These are phyloP conservation scores for Holocentrus rufus DNA, from an alignment of 2,797 vertebrate species.

Conservation along the genomic window DNA sequence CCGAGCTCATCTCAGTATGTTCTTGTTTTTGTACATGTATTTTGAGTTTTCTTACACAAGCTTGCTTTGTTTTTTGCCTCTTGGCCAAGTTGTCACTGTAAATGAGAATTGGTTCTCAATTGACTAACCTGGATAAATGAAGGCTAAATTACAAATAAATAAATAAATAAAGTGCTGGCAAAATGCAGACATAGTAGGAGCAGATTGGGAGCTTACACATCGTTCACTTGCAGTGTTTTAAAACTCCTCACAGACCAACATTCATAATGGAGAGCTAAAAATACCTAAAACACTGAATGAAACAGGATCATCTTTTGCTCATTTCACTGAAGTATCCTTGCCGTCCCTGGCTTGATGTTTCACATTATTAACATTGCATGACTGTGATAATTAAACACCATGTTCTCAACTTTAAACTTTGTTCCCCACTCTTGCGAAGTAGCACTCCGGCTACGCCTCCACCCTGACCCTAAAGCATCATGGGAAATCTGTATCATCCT, in stretches of 20 bases:
- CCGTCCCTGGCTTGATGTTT: conserved; percentile 5
- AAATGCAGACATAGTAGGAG: too few relatives aligned
- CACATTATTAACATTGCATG: conserved; percentile 30
- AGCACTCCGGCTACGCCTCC: not conserved
- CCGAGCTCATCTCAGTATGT: too few relatives aligned
- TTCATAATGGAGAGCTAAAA: not conserved
- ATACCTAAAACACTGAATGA: not conserved
- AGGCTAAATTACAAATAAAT: too few relatives aligned
- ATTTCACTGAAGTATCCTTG: not conserved
- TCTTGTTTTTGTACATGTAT: too few relatives aligned
- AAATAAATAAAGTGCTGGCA: too few relatives aligned
- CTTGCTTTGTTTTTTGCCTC: too few relatives aligned
- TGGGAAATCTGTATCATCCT: conserved; percentile 41
- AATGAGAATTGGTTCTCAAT: too few relatives aligned
- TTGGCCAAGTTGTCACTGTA: too few relatives aligned
- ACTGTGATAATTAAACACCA: conserved; percentile 17
- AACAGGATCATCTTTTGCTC: not conserved
- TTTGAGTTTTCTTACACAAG: too few relatives aligned
- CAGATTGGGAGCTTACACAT: too few relatives aligned
- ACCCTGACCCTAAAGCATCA: conserved; percentile 33
- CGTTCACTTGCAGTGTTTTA: not conserved
- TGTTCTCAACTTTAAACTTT: conserved; percentile 32
- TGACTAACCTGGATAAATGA: too few relatives aligned
- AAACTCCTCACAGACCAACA: not conserved
- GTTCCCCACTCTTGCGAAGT: conserved; percentile 18